Evolutionary conservation across 2,113 vertebrate genomes (phyloP).

Genomic region (Excalfactoria chinensis): DNA sequence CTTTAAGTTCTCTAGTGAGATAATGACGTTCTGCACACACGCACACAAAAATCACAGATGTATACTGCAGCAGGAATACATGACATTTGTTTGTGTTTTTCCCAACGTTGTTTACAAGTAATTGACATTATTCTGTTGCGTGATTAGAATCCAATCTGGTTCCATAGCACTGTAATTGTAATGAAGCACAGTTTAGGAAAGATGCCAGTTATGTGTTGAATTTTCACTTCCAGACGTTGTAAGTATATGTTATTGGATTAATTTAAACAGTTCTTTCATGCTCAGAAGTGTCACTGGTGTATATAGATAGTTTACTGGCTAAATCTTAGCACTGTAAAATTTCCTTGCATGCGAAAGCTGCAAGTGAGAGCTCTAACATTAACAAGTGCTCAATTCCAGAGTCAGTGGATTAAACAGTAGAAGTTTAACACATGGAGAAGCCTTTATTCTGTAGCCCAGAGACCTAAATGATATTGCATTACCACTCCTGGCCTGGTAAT

Average conservation of each 20-base stretch:
- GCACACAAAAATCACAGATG: not conserved
- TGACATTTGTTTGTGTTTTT: not conserved
- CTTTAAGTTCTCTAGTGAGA: conserved; percentile 8
- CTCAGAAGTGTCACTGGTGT: not conserved
- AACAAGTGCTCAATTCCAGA: conserved; percentile 38
- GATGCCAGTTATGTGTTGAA: not conserved
- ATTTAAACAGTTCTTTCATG: not conserved
- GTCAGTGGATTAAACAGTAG: not conserved
- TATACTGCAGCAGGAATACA: not conserved
- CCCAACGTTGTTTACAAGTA: not conserved
- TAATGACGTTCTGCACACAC: not conserved
- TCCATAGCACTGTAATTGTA: not conserved
- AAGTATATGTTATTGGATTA: not conserved
- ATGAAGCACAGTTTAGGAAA: not conserved
- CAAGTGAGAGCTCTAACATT: not conserved
- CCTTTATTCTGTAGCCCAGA: conserved; percentile 30
- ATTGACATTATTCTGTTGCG: accelerated
- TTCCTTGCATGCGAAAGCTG: not conserved
- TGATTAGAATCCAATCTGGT: not conserved
- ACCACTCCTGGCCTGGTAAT: conserved; percentile 2
- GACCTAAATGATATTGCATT: conserved; percentile 4
- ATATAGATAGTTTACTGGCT: not conserved
- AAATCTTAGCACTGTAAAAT: not conserved
- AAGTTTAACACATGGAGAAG: conserved; percentile 33
- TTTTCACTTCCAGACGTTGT: not conserved